Conservation (phyloP, 2,797 vertebrate species). For the Zalophus californianus region DNA sequence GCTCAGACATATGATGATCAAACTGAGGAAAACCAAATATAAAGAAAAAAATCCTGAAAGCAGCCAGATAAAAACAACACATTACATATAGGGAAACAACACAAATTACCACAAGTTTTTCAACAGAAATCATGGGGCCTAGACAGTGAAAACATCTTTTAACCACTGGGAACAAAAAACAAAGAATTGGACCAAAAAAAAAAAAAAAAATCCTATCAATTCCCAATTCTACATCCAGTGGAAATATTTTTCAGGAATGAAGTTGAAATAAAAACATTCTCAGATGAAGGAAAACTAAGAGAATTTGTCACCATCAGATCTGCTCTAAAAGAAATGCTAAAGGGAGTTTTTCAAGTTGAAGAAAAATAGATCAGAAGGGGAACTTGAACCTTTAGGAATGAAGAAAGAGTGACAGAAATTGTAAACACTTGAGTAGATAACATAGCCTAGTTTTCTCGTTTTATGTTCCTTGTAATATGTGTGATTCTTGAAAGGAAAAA, state of each 20-base stretch:
- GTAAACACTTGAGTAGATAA: neutral
- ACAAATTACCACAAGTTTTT: neutral
- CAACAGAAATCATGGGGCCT: neutral
- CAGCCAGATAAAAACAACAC: neutral
- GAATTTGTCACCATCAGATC: neutral
- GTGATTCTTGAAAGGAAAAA: conserved; percentile 44
- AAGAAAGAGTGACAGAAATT: conserved; percentile 5
- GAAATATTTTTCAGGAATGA: conserved; percentile 27
- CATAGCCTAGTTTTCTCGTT: neutral
- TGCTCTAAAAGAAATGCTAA: neutral
- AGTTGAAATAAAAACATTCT: neutral
- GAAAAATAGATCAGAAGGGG: neutral
- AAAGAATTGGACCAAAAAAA: neutral
- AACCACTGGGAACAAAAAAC: neutral
- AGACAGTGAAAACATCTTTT: neutral
- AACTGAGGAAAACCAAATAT: conserved; percentile 25
- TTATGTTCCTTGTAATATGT: neutral
- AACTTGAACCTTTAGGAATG: neutral
- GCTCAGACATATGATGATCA: neutral
- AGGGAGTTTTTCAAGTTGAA: neutral
- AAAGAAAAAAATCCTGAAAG: conserved; percentile 35
- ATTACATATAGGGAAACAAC: neutral
- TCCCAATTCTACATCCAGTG: neutral
- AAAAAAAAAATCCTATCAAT: neutral
- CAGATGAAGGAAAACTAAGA: conserved; percentile 1